Base-by-base conservation (phyloP, 2,113 vertebrate genomes). In the Pseudorasbora parva region DNA sequence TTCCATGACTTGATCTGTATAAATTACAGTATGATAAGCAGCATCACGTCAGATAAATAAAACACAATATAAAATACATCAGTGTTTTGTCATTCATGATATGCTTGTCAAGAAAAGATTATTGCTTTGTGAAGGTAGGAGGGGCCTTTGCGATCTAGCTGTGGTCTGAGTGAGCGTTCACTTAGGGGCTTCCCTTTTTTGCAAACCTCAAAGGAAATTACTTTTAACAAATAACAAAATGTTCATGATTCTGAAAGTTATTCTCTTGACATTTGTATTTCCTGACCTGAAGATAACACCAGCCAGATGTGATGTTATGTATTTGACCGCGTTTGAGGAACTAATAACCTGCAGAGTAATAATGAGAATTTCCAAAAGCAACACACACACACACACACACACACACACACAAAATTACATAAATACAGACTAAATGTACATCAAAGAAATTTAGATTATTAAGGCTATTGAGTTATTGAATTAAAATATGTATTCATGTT, bases 181-280 rank as follows among this genome's bases (percentile, higher is more conserved):
- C 12, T 41, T 15, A 59, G 75, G 75, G 54, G 21, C 41, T 77
- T 59, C 74, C 54, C 74, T 41, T 8, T 57, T 21, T 77, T 69
- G 4, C 19, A n/a, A 41, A 77, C 74, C 54, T 59, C 51, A 57
- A 43, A 59, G 54, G 21, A 77, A 77, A 77, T 14, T 14, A 41
- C 49, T 56, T 56, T 56, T 59, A 41, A 57, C 51, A 59, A 6
- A 17, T 5, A 77, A 8, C 33, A 59, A 43, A 41, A 59, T 59
- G 54, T 57, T 14, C 5, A 41, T 8, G 30, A 37, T 57, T 77
- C 2, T 77, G 14, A 14, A 4, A 43, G 54, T 60, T 59, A 23
- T 59, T 23, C 8, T 9, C 37, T 23, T 77, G 54, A 77, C 54
- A 60, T 59, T 59, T 77, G 14, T 23, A 15, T 60, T n/a, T 15